These are phyloP conservation scores for Hydrolagus colliei DNA, from an alignment of 2,797 vertebrate genomes.

Conservation along the genomic window DNA sequence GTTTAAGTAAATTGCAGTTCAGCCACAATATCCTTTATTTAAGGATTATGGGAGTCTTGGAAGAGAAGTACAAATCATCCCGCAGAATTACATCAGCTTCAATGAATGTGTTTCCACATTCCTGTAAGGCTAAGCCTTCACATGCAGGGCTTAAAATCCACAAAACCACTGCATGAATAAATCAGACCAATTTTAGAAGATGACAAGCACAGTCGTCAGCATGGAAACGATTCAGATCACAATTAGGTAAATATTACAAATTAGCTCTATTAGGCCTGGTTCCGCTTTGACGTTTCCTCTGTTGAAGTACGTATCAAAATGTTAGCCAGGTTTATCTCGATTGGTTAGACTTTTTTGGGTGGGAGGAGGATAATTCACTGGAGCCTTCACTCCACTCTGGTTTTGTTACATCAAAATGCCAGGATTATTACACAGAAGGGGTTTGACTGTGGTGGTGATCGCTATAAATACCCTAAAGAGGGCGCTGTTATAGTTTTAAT, in stretches of 20 bases:
- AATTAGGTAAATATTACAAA: background rate
- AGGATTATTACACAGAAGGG: background rate
- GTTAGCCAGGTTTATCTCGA: background rate
- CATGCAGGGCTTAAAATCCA: background rate
- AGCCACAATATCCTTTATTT: background rate
- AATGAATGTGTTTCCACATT: background rate
- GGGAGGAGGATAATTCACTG: slow-evolving; percentile 1
- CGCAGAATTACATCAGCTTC: background rate
- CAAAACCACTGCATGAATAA: background rate
- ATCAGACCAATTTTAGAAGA: background rate
- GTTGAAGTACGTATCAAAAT: background rate
- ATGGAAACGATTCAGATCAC: background rate
- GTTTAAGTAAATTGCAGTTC: no score
- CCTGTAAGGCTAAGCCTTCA: background rate
- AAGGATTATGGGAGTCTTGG: background rate
- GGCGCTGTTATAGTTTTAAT: background rate
- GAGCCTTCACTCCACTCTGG: background rate
- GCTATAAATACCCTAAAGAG: background rate
- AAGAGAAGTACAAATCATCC: background rate
- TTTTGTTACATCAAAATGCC: no score
- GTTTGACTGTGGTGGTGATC: background rate
- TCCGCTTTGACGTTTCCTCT: background rate
- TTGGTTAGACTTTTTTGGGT: background rate
- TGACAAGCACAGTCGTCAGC: background rate
- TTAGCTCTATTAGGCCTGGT: background rate